Evolutionary conservation across 2,888 invertebrate genomes (phyloP).

Genomic region (Tipula lateralis): DNA sequence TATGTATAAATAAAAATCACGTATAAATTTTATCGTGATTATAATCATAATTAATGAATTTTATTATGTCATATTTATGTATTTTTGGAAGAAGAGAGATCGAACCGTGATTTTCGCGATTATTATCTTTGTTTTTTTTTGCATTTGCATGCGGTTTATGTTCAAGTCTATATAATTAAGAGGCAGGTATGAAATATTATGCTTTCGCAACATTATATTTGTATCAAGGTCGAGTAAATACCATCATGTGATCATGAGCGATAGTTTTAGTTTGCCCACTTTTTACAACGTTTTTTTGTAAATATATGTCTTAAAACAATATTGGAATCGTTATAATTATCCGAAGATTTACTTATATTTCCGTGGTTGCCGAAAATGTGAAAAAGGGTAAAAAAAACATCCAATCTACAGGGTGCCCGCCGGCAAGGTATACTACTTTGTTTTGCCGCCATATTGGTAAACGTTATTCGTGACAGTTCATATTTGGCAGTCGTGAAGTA

Average conservation of each 20-base stretch:
- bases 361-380: too few species aligned
- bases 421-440: too few species aligned
- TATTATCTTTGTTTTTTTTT: background rate
- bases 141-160: background rate
- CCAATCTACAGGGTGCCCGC: too few species aligned
- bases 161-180: background rate
- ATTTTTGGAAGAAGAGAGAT: background rate
- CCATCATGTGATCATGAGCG: background rate
- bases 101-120: background rate
- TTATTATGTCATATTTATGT: background rate
- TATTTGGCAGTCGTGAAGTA: too few species aligned
- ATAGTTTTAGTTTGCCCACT: background rate
- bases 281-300: too few species aligned
- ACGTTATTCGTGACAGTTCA: too few species aligned
- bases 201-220: background rate
- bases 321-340: too few species aligned
- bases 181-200: background rate
- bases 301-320: too few species aligned
- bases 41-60: background rate
- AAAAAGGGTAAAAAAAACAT: too few species aligned
- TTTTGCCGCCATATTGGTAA: too few species aligned
- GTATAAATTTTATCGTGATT: background rate
- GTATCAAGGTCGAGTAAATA: background rate
- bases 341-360: too few species aligned
- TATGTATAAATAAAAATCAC: background rate